Percentiles rank a stretch among this genome's conserved stretches.
Conservation (phyloP, 1,140 invertebrate genomes). For the Berghia stephanieae region DNA sequence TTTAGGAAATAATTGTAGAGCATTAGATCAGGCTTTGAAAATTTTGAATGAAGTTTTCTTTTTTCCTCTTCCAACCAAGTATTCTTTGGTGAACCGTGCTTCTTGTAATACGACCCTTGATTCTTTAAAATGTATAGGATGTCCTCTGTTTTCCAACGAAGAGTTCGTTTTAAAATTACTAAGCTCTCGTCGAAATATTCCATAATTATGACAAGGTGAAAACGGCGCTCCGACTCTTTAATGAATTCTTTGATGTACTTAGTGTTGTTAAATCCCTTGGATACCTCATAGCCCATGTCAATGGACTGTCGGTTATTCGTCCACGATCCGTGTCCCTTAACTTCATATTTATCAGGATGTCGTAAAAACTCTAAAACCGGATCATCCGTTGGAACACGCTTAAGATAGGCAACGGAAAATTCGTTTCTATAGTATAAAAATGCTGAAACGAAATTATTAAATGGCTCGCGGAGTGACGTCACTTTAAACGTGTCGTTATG, state of each 20-base stretch:
- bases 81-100: too few species aligned
- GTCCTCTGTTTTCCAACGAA: constrained; percentile 41
- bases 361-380: not conserved
- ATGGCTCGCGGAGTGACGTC: constrained; percentile 9
- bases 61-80: not conserved
- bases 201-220: constrained; percentile 38
- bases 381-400: not conserved
- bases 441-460: constrained; percentile 15
- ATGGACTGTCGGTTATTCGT: constrained; percentile 28
- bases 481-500: constrained; percentile 30
- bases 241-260: constrained; percentile 20
- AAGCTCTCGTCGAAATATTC: constrained; percentile 44
- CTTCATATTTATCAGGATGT: constrained; percentile 12
- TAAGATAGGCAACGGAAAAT: not conserved
- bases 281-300: constrained; percentile 15
- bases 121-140: constrained; percentile 38
- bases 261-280: not conserved
- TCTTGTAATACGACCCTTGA: not conserved
- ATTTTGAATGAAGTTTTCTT: not conserved
- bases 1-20: constrained; percentile 22
- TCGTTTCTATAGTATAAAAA: constrained; percentile 13
- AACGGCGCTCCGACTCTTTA: constrained; percentile 29
- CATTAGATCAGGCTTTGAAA: constrained; percentile 11
- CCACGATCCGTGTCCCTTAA: not conserved
- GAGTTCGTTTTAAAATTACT: constrained; percentile 36